Evolutionary conservation across 2,797 vertebrate species (phyloP), one percentile per base, ranked within the genome.

Genomic region (Pampus argenteus): DNA sequence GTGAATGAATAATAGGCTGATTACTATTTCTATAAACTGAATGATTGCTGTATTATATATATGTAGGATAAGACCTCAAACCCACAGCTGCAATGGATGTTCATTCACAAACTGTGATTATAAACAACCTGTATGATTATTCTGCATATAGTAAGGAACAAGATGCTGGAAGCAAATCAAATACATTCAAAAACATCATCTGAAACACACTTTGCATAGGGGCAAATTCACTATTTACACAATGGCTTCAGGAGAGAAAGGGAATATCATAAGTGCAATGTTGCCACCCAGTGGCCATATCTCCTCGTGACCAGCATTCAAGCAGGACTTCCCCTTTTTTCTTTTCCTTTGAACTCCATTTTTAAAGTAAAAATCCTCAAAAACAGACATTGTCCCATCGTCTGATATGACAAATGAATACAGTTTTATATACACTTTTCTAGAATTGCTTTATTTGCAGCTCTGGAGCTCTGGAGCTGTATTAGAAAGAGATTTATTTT

Each of bases 261-360:
- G 29, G 26, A 66, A 78, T 80, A 74, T 71, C 18, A 2, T 18
- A 84, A 90, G 84, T 88, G 85, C 88, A 91, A 88, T 81, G 65
- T 48, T 67, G 80, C 91, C 92, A 88, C 81, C 88, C 64, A 78
- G 92, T 91, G 93, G 92, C 88, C 17, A 11, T 40, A 81, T 61
- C 40, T 67, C 52, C 50, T 82, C 47, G 56, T 57, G 54, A 76
- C 61, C 71, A 52, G 25, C 25, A 61, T 58, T 60, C 17, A 44
- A 28, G 9, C 65, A 82, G 50, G 62, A 84, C 49, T 17, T 57
- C 58, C 8, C 58, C 29, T 55, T 38, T 66, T 17, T 48, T 40
- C 23, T 66, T 42, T 49, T 34, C 22, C 22, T 29, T 66, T 54
- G 34, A 59, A 76, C 31, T 28, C 17, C 13, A 18, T 49, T 60